Conservation (phyloP, 2,888 invertebrate species). For the Dione vanillae region DNA sequence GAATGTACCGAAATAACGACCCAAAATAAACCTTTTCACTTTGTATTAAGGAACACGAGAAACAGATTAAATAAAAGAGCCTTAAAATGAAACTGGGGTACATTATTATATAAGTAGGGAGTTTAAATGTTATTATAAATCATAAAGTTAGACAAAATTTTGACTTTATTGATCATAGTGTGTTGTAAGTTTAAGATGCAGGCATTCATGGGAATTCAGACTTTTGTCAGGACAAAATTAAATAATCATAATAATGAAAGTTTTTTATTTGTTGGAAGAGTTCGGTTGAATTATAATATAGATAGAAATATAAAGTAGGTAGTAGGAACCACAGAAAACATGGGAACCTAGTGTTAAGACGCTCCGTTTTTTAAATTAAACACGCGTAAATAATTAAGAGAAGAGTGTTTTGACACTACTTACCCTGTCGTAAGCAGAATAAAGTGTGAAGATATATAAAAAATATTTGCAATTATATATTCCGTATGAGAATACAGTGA, state of each 20-base stretch:
- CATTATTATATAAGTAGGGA: slow-evolving; percentile 41
- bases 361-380: too few relatives aligned
- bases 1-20: background rate
- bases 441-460: too few relatives aligned
- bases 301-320: too few relatives aligned
- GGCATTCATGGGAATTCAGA: background rate
- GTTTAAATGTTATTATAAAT: slow-evolving; percentile 38
- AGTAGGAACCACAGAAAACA: too few relatives aligned
- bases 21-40: slow-evolving; percentile 1
- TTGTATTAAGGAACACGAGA: background rate
- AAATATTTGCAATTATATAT: too few relatives aligned
- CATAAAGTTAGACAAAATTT: slow-evolving; percentile 18
- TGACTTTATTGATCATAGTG: slow-evolving; percentile 23
- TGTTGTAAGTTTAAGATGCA: slow-evolving; percentile 20
- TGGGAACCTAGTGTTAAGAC: too few relatives aligned
- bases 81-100: slow-evolving; percentile 39
- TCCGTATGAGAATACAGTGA: too few relatives aligned
- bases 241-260: slow-evolving; percentile 7
- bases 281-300: too few relatives aligned
- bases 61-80: slow-evolving; percentile 16
- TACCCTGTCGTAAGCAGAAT: too few relatives aligned
- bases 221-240: too few relatives aligned
- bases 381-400: too few relatives aligned
- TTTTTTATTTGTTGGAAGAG: background rate
- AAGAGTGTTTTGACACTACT: too few relatives aligned